Base-by-base conservation (phyloP, 2,888 invertebrate species). In the Amorpha juglandis region DNA sequence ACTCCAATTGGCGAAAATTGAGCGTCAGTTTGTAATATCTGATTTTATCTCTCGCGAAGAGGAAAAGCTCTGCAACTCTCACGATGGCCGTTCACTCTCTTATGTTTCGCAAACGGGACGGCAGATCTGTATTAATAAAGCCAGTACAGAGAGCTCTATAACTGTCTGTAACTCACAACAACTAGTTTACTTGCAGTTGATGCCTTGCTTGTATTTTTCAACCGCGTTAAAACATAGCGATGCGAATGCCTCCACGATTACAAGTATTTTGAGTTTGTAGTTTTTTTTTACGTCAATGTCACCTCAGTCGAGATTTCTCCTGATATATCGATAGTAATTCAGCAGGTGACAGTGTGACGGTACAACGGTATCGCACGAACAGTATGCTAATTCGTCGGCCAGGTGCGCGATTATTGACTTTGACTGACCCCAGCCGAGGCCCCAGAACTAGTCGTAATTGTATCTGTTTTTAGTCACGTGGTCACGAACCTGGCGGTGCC, bases 371-470 rank as follows among this genome's bases (percentile, higher is more conserved):
- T 63, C 68, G 66, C 73, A 72, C 72, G 70, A 69, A 72, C 70
- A 38, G 69, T 78, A 78, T 79, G 78, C 76, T 70, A 78, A 79
- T 79, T 27, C 16, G n/a, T 67, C 35, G 71, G 66, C 78, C 78
- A 80, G 80, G 80, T 79, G 80, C 73, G 70, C 77, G 67, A 66
- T 63, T 73, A 71, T 74, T 72, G 73, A 73, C 75, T 72, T 74
- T 73, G 71, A 63, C 53, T 76, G 78, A 78, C 77, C 79, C 78
- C 79, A 71, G 68, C 64, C 67, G 75, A 74, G 75, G 79, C 77
- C 78, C 75, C 78, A 68, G 69, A 68, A 75, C 76, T 67, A 63
- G 73, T 69, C 70, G 63, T 65, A 65, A 65, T 65, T 65, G 55
- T 65, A 65, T 65, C 64, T 65, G 47, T 19, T 58, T 38, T 16